These are phyloP conservation scores for Cygnus olor DNA, from an alignment of 2,797 vertebrate species.

Conservation along the genomic window DNA sequence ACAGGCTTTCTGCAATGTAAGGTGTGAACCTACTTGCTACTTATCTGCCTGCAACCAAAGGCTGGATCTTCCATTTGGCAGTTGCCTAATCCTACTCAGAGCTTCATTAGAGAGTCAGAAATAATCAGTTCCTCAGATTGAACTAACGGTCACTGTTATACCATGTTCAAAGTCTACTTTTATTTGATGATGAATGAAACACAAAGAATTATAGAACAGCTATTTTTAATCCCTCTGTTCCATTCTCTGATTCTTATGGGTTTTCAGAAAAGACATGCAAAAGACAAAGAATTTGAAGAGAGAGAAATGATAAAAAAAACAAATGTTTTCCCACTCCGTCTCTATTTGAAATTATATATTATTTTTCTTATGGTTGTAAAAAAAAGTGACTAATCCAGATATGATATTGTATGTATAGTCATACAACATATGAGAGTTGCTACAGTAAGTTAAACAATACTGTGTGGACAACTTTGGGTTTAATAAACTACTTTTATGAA, in stretches of 20 bases:
- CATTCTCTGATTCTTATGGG: neutral
- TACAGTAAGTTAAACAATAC: neutral
- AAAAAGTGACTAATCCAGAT: neutral
- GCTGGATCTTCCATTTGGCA: neutral
- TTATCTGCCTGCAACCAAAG: neutral
- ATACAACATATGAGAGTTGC: neutral
- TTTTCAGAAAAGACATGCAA: neutral
- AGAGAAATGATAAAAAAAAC: neutral
- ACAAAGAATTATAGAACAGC: neutral
- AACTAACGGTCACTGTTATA: neutral
- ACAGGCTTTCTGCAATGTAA: neutral
- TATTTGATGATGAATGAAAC: neutral
- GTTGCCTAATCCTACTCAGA: neutral
- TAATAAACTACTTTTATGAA: neutral
- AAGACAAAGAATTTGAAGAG: neutral
- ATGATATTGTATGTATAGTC: neutral
- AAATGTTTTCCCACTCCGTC: neutral
- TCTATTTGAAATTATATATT: neutral
- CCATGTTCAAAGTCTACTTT: neutral
- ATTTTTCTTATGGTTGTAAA: neutral
- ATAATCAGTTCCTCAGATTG: neutral
- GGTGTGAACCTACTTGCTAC: neutral
- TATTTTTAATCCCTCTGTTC: neutral
- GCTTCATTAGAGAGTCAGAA: fast-evolving
- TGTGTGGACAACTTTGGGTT: neutral